These are phyloP conservation scores for Phyllostomus discolor DNA, from an alignment of 2,113 vertebrate genomes.

Conservation along the genomic window DNA sequence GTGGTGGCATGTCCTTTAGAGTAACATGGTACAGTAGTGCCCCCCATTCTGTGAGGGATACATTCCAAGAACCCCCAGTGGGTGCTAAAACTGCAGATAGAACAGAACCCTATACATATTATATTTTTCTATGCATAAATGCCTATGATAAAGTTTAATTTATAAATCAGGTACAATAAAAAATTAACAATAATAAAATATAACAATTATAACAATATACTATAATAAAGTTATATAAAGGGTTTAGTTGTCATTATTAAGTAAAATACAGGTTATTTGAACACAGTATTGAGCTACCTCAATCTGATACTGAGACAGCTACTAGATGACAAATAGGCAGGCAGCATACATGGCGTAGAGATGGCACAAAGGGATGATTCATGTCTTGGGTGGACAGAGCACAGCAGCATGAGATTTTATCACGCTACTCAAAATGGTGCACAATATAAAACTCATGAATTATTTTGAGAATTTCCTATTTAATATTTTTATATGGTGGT, in stretches of 20 bases:
- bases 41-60: neutral
- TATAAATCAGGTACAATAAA: too few relatives aligned
- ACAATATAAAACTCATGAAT: too few relatives aligned
- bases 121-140: too few relatives aligned
- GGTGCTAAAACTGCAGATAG: neutral
- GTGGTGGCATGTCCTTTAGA: neutral
- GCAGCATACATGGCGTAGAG: too few relatives aligned
- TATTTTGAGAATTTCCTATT: too few relatives aligned
- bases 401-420: too few relatives aligned
- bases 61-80: neutral
- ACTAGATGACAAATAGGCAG: neutral
- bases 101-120: too few relatives aligned
- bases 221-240: neutral
- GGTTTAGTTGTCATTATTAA: neutral
- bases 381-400: too few relatives aligned
- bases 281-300: neutral
- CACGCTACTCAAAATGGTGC: too few relatives aligned
- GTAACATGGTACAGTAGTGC: neutral
- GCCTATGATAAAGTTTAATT: too few relatives aligned
- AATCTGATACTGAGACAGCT: neutral
- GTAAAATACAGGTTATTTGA: neutral
- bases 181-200: neutral
- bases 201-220: neutral
- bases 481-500: too few relatives aligned
- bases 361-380: too few relatives aligned